Conservation (phyloP, 2,888 invertebrate genomes). For the Dicranocentrus wangi region DNA sequence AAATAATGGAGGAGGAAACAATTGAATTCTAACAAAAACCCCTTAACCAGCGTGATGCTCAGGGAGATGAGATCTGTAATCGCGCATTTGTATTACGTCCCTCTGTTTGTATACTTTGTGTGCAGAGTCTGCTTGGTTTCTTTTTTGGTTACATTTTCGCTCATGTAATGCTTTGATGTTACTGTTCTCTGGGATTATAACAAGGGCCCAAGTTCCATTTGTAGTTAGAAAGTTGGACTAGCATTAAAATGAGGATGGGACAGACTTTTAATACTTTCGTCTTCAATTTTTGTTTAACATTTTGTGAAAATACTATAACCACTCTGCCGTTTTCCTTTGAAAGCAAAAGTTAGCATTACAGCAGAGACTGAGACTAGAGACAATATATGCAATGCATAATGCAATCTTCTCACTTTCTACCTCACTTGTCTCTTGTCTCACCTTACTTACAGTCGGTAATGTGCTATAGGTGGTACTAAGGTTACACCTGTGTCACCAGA, state of each 20-base stretch:
- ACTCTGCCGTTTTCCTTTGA: too few species aligned
- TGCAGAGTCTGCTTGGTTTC: background rate
- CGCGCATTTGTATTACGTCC: background rate
- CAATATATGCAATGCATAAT: too few species aligned
- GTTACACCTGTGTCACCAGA: too few species aligned
- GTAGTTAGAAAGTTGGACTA: background rate
- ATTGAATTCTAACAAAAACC: conserved; percentile 17
- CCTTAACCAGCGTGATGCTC: background rate
- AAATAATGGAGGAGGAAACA: conserved; percentile 39
- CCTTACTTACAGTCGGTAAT: too few species aligned
- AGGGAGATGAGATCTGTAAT: conserved; percentile 7
- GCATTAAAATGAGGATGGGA: too few species aligned
- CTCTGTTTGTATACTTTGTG: background rate
- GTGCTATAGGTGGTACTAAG: too few species aligned
- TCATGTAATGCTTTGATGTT: conserved; percentile 4
- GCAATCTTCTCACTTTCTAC: too few species aligned
- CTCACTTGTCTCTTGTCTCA: too few species aligned
- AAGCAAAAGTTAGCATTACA: too few species aligned
- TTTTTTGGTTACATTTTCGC: background rate
- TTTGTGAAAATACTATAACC: background rate
- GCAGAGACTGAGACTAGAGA: too few species aligned
- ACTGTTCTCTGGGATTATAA: background rate
- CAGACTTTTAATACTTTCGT: conserved; percentile 28
- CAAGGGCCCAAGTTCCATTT: background rate
- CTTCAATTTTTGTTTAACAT: conserved; percentile 21